Conservation (phyloP, 2,113 vertebrate species). For the Nyctereutes procyonoides region DNA sequence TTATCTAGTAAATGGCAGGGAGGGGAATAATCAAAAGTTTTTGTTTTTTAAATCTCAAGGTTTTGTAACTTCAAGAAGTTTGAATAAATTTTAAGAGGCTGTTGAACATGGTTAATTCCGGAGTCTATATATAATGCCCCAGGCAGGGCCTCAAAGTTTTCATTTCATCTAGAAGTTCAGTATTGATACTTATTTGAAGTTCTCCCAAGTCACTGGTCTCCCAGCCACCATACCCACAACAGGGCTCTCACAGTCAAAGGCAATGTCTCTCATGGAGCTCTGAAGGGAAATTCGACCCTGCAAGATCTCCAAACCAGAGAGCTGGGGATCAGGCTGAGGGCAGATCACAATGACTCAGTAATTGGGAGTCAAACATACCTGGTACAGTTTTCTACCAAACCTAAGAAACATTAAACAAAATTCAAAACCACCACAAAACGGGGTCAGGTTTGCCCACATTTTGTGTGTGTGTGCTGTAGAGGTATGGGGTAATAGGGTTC, state of each 20-base stretch:
- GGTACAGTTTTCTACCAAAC: background rate
- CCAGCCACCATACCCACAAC: background rate
- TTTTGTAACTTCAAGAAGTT: conserved; percentile 10
- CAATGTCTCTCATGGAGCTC: background rate
- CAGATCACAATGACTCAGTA: background rate
- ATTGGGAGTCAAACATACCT: background rate
- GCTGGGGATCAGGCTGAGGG: background rate
- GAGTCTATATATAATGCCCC: background rate
- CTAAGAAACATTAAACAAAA: conserved; percentile 10
- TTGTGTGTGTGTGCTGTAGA: background rate
- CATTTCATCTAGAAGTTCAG: background rate
- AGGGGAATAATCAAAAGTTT: background rate
- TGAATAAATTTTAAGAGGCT: conserved; percentile 33
- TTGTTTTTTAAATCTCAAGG: background rate
- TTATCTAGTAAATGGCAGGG: conserved; percentile 39
- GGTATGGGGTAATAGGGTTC: background rate
- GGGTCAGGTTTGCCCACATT: background rate
- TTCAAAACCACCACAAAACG: background rate
- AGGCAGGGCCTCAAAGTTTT: background rate
- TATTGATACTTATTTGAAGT: background rate
- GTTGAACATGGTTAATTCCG: background rate
- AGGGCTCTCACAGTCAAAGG: background rate
- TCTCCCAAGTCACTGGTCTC: background rate
- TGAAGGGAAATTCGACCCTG: background rate
- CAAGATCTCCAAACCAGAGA: background rate